Percentiles rank a stretch among this genome's conserved stretches.
These are phyloP conservation scores for Salticus scenicus DNA, from an alignment of 2,888 invertebrate genomes.

Conservation along the genomic window DNA sequence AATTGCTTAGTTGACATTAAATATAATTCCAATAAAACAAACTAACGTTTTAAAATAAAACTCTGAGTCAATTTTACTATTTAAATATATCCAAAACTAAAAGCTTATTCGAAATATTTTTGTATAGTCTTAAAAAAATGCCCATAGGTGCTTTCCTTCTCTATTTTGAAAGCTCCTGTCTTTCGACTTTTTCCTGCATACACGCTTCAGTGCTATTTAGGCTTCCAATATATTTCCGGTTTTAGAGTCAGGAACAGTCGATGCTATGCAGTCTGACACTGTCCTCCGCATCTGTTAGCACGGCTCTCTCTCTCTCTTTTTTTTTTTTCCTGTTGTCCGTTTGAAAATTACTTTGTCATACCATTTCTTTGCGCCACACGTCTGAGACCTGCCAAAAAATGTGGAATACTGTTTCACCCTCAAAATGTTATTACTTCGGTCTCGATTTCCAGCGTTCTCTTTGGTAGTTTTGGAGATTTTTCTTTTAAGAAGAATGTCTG, in stretches of 20 bases:
- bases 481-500: no score
- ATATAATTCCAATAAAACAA: no score
- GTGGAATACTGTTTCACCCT: background rate
- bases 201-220: background rate
- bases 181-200: background rate
- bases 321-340: background rate
- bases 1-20: no score
- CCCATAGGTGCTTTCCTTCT: no score
- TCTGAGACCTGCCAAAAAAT: background rate
- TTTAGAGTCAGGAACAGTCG: background rate
- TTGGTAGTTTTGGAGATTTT: no score
- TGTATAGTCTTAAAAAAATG: no score
- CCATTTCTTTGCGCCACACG: background rate
- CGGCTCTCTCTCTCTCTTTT: background rate
- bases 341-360: background rate
- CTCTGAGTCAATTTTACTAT: no score
- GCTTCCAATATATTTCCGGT: background rate
- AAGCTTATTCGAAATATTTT: no score
- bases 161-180: background rate
- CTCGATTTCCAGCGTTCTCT: no score
- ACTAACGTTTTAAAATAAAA: no score
- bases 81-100: no score
- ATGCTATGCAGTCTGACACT: background rate
- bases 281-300: background rate
- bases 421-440: no score